A percentile compares a stretch with the other conserved stretches of the same genome.
Conservation (phyloP, 2,113 vertebrate genomes). For the Phycodurus eques region DNA sequence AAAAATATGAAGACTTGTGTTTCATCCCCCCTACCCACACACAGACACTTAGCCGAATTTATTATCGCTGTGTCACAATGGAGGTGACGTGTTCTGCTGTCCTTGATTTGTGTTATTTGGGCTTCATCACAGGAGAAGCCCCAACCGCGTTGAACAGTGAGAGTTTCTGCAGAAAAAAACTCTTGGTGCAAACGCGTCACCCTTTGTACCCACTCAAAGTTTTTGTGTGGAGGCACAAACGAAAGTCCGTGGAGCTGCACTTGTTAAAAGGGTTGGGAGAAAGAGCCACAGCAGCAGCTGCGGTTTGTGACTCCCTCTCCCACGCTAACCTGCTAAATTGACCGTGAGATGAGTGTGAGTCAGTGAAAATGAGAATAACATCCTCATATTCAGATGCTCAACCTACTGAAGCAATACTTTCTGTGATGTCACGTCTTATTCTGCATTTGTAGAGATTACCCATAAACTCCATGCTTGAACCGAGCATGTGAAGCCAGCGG, state of each 20-base stretch:
- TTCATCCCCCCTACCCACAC: neutral
- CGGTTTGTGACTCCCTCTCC: conserved; percentile 37
- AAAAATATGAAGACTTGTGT: neutral
- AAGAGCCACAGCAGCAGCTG: conserved; percentile 34
- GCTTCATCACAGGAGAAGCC: neutral
- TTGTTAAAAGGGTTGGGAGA: conserved; percentile 36
- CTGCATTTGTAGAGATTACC: conserved; percentile 33
- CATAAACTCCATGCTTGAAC: conserved; percentile 44
- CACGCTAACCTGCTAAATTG: conserved; percentile 48
- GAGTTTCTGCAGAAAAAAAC: neutral
- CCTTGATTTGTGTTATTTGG: neutral
- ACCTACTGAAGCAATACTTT: conserved; percentile 25
- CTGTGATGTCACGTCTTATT: conserved; percentile 23
- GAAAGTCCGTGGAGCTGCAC: conserved; percentile 6
- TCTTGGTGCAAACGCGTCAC: conserved; percentile 7
- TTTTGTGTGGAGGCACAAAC: conserved; percentile 17
- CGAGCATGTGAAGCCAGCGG: conserved; percentile 37
- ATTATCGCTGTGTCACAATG: no score
- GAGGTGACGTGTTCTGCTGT: neutral
- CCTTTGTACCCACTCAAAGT: conserved; percentile 9
- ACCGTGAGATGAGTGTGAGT: conserved; percentile 47
- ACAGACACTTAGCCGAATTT: neutral
- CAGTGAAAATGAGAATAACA: conserved; percentile 44
- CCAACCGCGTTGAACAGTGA: neutral
- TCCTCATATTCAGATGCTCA: conserved; percentile 29